Evolutionary conservation across 2,888 invertebrate species (phyloP), one percentile per base, ranked within the genome.

Genomic region (Xylophagus ater): DNA sequence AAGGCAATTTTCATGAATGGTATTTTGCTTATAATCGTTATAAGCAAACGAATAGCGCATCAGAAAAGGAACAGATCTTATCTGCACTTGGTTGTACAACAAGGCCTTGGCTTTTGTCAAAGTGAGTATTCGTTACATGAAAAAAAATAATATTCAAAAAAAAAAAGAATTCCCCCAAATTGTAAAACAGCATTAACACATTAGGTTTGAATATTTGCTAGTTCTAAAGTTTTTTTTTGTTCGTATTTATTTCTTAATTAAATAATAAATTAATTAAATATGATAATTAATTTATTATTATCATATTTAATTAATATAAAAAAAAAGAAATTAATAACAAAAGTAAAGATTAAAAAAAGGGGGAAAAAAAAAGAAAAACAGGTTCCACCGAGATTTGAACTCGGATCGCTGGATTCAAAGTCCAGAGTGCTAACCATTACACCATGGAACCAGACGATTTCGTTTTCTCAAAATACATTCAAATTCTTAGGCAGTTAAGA

Each of bases 1-100:
- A 73, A 49, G 81, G 79, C 1, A 72, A 71, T 1, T 69, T 70
- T 46, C 65, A 65, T 7, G 81, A 80, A 57, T 83, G 81, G 81
- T 67, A 78, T 42, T 78, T 76, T 52, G 73, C 74, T 14, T 76
- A 74, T 55, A 60, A 70, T 13, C 59, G 59, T 34, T 66, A 63
- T 44, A 59, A 55, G 21, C 55, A 56, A 17, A 60, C 61, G 3
- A 59, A 56, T 5, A 70, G 73, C 10, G 74, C 73, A 1, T 67
- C 74, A 0, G 80, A 82, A 51, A 74, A 75, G 50, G 69, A 69
- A 36, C 67, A 70, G 23, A 65, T 82, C 6, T 59, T 79, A 10
- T 59, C 64, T 9, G 66, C 72, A 0, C 51, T 74, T 29, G 73
- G 73, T 30, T 74, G 73, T 51, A 68, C 72, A 19, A 66, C 66